Percentiles rank a stretch among this genome's conserved stretches.
Conservation (phyloP, 1,140 invertebrate species). For the Magallana ariakensis region DNA sequence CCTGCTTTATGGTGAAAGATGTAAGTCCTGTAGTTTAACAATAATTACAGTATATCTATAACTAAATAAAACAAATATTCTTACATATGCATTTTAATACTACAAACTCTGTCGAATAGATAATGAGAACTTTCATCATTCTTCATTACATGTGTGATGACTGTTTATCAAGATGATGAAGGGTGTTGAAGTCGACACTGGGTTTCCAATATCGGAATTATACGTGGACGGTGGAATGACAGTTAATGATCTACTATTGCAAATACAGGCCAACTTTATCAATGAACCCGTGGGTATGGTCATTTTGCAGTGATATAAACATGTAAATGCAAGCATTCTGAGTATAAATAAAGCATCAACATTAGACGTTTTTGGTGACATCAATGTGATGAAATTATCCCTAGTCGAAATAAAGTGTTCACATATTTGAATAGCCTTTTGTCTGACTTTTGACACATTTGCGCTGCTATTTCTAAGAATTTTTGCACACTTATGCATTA, state of each 20-base stretch:
- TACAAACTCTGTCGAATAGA: too few species aligned
- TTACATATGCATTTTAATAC: not conserved
- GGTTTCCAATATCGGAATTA: conserved; percentile 10
- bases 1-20: conserved; percentile 30
- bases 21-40: not conserved
- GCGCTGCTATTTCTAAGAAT: too few species aligned
- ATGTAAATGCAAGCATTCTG: not conserved
- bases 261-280: conserved; percentile 49
- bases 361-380: not conserved
- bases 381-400: not conserved
- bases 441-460: too few species aligned
- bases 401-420: not conserved
- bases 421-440: not conserved
- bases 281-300: conserved; percentile 18
- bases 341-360: not conserved
- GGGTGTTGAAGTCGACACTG: conserved; percentile 32
- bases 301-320: not conserved
- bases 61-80: not conserved
- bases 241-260: conserved; percentile 42
- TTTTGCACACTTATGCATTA: too few species aligned
- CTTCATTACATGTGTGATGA: not conserved
- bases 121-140: too few species aligned
- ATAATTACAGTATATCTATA: too few species aligned
- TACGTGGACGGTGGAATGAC: conserved; percentile 46
- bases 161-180: not conserved